Conservation (phyloP, 2,113 vertebrate genomes). For the Dolichallabes microphthalmus region DNA sequence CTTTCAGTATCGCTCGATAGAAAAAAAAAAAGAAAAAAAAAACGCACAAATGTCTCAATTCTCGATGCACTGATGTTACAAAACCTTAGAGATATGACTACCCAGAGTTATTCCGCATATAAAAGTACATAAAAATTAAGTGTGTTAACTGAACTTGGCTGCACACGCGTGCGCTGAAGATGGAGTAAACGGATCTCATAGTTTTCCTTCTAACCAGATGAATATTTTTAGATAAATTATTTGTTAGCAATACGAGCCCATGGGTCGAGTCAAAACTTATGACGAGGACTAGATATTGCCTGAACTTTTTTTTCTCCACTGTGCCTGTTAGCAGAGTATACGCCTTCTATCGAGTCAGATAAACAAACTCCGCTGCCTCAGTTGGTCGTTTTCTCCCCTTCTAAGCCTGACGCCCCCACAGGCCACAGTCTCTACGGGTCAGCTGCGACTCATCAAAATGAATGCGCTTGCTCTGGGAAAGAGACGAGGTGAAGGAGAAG, state of each 20-base stretch:
- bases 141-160: background rate
- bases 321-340: background rate
- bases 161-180: background rate
- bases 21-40: too few species aligned
- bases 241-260: background rate
- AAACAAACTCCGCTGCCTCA: constrained; percentile 17
- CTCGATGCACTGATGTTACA: background rate
- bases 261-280: background rate
- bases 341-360: constrained; percentile 22
- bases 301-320: background rate
- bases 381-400: background rate
- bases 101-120: background rate
- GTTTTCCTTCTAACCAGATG: background rate
- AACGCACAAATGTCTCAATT: background rate
- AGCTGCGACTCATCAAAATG: constrained; percentile 35
- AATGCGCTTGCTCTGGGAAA: constrained; percentile 24
- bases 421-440: constrained; percentile 25
- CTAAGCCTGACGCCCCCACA: background rate
- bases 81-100: background rate
- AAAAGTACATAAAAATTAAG: background rate
- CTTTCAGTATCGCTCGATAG: background rate
- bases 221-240: background rate
- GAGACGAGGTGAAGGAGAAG: background rate
- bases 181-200: background rate
- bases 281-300: background rate